Evolutionary conservation across 2,888 invertebrate genomes (phyloP), one percentile per base, ranked within the genome.

Genomic region (Apamea anceps): DNA sequence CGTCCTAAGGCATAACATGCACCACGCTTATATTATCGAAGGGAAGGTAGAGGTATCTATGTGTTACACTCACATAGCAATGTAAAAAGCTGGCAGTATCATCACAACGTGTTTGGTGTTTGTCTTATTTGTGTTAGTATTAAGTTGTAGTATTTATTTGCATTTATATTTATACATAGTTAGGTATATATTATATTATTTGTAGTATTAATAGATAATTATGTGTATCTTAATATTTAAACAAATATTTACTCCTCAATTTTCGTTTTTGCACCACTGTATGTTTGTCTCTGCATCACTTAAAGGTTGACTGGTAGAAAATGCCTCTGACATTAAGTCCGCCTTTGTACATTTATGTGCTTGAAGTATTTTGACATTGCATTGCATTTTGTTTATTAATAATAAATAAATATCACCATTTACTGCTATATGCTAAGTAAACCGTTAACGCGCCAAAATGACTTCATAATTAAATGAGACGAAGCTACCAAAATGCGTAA

Each of bases 401-500:
- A 21, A 62, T 28, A 28, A 28, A 62, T 62, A 5, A 13, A 28
- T 62, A 28, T 62, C 2, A 32, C 1, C 32, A 18, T 32, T 63
- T 63, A 18, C 62, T 18, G 15, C 7, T 62, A 10, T 63, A 63
- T 0, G 28, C 21, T 21, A 48, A 70, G 21, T 28, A 8, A 72
- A 45, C 18, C 21, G 0, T 37, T 71, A 8, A 13, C 10, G 2
- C 1, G 4, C 28, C 21, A 28, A 15, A 73, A 75, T 1, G 1
- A 75, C 15, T 15, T n/a, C 6, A 28, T 73, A 5, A 75, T 42
- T 57, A 28, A 25, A 25, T 32, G 2, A 57, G 13, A 75, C 8
- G 25, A 42, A 63, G 51, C 77, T 8, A 79, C 57, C 7, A 66
- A 48, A 79, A n/a, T 21, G 12, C 45, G 21, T 8, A n/a, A 66